A percentile compares a stretch with the other conserved stretches of the same genome.
Conservation (phyloP, 2,888 invertebrate genomes). For the Agriopis marginaria region DNA sequence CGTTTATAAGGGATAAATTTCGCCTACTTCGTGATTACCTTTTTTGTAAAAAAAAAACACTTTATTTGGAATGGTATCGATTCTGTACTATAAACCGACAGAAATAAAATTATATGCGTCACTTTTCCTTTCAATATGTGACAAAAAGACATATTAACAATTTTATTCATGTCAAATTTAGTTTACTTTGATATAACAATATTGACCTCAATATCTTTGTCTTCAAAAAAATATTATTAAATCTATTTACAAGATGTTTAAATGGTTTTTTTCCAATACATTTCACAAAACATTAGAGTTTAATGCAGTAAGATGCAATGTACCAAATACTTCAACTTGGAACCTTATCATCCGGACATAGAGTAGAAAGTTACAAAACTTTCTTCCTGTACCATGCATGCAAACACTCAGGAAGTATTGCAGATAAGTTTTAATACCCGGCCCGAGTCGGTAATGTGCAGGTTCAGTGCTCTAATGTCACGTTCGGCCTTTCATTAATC, state of each 20-base stretch:
- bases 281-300: conserved; percentile 20
- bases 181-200: no score
- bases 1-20: no score
- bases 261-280: conserved; percentile 1
- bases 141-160: no score
- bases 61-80: no score
- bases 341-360: conserved; percentile 20
- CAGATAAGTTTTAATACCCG: conserved; percentile 84
- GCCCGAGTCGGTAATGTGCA: conserved; percentile 74
- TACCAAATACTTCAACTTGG: not conserved
- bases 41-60: no score
- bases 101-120: no score
- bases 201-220: no score
- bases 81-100: no score
- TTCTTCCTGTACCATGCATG: conserved; percentile 28
- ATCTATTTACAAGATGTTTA: not conserved
- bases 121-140: no score
- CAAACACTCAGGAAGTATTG: conserved; percentile 73
- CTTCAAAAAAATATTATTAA: not conserved
- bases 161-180: no score
- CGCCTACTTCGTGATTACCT: no score
- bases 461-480: conserved; percentile 83
- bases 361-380: conserved; percentile 28
- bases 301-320: conserved; percentile 1
- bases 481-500: conserved; percentile 84